Conservation (phyloP, 2,797 vertebrate species). For the Zalophus californianus region DNA sequence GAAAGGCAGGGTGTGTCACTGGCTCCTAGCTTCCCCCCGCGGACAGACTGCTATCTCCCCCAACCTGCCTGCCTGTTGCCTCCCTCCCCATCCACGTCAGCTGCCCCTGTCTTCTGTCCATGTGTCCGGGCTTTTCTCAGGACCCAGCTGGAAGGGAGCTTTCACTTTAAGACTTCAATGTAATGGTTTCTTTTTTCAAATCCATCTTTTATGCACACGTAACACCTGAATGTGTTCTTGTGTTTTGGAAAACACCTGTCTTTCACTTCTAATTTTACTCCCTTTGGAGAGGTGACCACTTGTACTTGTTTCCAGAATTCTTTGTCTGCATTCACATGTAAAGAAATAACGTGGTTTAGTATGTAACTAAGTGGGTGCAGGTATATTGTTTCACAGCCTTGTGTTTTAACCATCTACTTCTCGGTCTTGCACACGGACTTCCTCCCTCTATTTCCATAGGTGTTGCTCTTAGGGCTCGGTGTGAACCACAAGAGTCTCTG, state of each 20-base stretch:
- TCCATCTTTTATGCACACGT: not conserved
- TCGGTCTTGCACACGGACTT: not conserved
- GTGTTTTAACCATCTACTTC: not conserved
- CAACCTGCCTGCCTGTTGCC: not conserved
- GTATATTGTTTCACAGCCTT: not conserved
- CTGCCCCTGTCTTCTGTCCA: not conserved
- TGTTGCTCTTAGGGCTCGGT: not conserved
- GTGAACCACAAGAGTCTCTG: not conserved
- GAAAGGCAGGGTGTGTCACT: not conserved
- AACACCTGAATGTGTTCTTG: not conserved
- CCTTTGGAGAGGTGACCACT: not conserved
- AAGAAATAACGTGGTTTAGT: not conserved
- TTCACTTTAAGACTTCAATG: not conserved
- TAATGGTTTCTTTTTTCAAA: not conserved
- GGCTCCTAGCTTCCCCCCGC: rapidly evolving
- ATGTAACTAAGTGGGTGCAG: not conserved
- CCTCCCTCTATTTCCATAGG: not conserved
- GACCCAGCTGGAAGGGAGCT: not conserved
- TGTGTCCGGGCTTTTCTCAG: not conserved
- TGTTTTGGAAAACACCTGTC: not conserved
- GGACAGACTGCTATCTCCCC: not conserved
- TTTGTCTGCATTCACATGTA: not conserved
- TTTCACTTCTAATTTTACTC: not conserved
- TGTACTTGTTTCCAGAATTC: not conserved
- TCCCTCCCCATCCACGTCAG: not conserved